Evolutionary conservation across 1,140 invertebrate genomes (phyloP), one percentile per base, ranked within the genome.

Genomic region (Drosophila ambigua): DNA sequence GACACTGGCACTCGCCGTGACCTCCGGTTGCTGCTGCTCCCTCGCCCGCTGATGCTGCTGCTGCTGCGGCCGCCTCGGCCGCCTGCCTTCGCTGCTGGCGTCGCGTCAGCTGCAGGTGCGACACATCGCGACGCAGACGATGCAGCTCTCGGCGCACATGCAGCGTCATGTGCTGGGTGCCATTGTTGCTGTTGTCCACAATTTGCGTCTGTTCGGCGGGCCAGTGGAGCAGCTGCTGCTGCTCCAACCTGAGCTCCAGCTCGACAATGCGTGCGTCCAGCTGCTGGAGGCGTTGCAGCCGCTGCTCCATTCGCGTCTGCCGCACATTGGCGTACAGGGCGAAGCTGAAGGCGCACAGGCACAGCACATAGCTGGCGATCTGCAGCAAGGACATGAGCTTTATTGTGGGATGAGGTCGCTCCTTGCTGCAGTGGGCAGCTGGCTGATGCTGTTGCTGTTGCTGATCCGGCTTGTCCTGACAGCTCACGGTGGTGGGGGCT

Each of bases 81-180:
- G 88, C 74, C 54, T 92, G 91, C 4, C 90, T 74, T 5, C 90
- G 82, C 55, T 92, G 90, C 63, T 91, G 90, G 7, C 91, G 90
- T 28, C 91, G 67, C 23, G 77, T 85, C 23, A 91, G 49, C 57
- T 92, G 87, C 53, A 92, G 62, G 20, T 92, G 90, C 13, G 91
- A 92, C 5, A 92, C 91, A 61, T 92, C 91, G 35, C 91, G 80
- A 1, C 91, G 84, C 55, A 92, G 64, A 28, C 91, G 90, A 55
- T 92, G 91, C 26, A 92, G 64, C 53, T 92, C 91, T n/a, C 85
- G 79, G 1, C 83, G 83, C 52, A 90, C 72, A 46, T 89, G 78
- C 46, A 88, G 4, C 55, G 60, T 59, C 45, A 79, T 23, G 9
- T 64, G 61, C 16, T 54, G 64, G 31, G 39, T 63, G 15, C 45